phyloP scores from a whole-genome alignment of 2,797 vertebrate genomes.

The Morelia viridis region DNA sequence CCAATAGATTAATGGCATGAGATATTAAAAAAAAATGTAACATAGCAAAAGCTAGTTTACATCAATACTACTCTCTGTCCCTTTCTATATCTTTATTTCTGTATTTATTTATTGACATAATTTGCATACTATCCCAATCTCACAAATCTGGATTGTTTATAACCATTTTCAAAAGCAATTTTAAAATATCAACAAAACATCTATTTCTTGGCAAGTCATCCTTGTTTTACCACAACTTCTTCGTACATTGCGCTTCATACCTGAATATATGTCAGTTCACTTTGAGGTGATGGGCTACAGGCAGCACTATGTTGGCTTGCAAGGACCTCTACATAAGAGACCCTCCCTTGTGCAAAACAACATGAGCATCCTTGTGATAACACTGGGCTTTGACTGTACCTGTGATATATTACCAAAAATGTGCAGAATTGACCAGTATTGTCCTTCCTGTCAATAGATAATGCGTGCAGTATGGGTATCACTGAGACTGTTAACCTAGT shows the following conservation, averaged over 20 bases:
- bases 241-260: not conserved
- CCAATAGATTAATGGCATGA: not conserved
- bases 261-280: not conserved
- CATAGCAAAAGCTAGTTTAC: not conserved
- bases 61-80: not conserved
- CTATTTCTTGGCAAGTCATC: not conserved
- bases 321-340: not conserved
- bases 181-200: not conserved
- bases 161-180: not conserved
- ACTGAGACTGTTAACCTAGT: not conserved
- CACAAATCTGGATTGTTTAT: not conserved
- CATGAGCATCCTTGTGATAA: not conserved
- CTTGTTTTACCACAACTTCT: not conserved
- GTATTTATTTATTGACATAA: not conserved
- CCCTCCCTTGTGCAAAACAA: not conserved
- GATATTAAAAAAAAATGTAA: not conserved
- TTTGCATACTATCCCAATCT: not conserved
- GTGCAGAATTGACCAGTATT: not conserved
- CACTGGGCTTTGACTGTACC: not conserved
- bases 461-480: not conserved
- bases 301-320: not conserved
- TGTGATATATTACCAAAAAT: not conserved
- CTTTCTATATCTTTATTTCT: not conserved
- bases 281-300: not conserved
- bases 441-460: not conserved